Conservation (phyloP, 2,113 vertebrate species). For the Psittacus erithacus region DNA sequence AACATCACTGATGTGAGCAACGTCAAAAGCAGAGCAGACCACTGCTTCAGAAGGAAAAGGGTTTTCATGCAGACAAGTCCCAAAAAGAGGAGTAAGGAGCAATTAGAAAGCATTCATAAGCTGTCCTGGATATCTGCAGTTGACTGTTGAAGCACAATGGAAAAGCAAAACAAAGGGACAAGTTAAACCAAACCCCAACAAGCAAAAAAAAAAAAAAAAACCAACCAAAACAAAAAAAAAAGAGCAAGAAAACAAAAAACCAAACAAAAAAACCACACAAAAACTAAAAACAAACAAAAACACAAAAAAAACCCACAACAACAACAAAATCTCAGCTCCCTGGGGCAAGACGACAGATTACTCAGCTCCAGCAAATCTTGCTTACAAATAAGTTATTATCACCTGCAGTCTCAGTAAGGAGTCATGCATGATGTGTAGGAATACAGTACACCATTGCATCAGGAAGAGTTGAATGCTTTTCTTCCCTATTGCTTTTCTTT, state of each 20-base stretch:
- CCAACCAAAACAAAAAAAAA: too few species aligned
- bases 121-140: background rate
- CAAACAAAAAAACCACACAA: too few species aligned
- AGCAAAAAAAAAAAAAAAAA: background rate
- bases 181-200: background rate
- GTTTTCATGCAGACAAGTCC: background rate
- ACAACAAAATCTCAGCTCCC: background rate
- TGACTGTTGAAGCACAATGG: background rate
- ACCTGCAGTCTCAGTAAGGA: background rate
- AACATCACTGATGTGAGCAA: background rate
- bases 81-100: background rate
- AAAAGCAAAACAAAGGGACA: background rate
- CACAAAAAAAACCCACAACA: too few species aligned
- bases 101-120: background rate
- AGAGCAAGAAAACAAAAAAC: too few species aligned
- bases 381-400: too few species aligned
- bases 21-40: accelerated
- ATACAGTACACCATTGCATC: accelerated
- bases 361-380: background rate
- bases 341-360: background rate
- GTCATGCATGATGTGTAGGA: accelerated
- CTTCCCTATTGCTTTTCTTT: background rate
- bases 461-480: accelerated
- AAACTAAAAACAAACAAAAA: too few species aligned
- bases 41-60: background rate